Evolutionary conservation across 1,140 invertebrate species (phyloP), one percentile per base, ranked within the genome.

Genomic region (Vanessa tameamea): DNA sequence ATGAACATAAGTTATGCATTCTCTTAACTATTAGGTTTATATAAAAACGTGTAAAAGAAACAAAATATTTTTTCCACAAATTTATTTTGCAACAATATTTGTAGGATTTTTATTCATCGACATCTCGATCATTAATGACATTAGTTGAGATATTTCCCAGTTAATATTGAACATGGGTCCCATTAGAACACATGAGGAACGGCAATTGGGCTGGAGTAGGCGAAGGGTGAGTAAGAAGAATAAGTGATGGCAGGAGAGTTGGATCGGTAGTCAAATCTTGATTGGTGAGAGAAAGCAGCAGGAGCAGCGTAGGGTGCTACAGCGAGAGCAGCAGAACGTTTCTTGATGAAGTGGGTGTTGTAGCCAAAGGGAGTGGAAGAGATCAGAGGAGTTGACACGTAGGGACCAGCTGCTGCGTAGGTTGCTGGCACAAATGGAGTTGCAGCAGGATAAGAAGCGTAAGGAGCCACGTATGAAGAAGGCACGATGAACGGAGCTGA

Each of bases 321-420:
- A 16, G 81, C 83, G 14, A 83, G 65, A 63, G 86, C 87, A 51
- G 82, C 82, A 15, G 82, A 83, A 64, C 88, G 77, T 77, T 91
- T 89, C 83, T 91, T 89, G 73, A 90, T 89, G 68, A 79, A 77
- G 79, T 81, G 64, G 79, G 75, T 67, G 14, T 80, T 72, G 74
- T 81, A 78, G 77, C 64, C 61, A 47, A 31, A 20, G 26, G 65
- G 65, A 43, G 50, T 26, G 11, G 37, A 55, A 2, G 65, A 55
- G 37, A 53, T 57, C 20, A 55, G 23, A 20, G 37, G 43, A n/a
- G 55, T 4, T 11, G 67, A 31, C 1, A 43, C 55, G 47, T 57
- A 57, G 53, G 67, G 67, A 16, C 82, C 26, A 7, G 85, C 85
- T 5, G 86, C 64, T 14, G 74, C 57, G 76, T 85, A 84, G 31